Evolutionary conservation across 1,140 invertebrate species (phyloP), one percentile per base, ranked within the genome.

Genomic region (Rhyacophila brunnea): DNA sequence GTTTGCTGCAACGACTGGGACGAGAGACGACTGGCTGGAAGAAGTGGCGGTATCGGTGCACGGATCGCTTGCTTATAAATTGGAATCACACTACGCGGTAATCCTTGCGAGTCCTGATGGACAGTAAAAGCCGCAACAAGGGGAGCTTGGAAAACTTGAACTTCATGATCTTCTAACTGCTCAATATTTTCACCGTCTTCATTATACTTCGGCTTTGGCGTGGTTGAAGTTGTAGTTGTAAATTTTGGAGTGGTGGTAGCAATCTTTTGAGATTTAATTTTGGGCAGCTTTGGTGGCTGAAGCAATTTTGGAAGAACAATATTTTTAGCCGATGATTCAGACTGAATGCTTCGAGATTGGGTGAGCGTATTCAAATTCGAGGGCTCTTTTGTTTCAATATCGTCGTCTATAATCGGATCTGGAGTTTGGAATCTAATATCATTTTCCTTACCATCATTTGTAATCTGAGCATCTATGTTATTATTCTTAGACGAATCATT

Each of bases 101-200:
- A 67, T 1, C 90, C 90, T 20, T 80, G 78, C 46, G 86, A 87
- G 66, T 92, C 89, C 70, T 91, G 86, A 64, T 91, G 87, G 1
- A 92, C 87, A 0, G 90, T 91, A 65, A 92, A 92, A 0, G 90
- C 89, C 1, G 88, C 88, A 0, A 91, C 86, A 23, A 92, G 67
- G 0, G 90, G 88, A 4, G 89, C 88, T 61, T 85, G 83, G 67
- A 88, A 89, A 44, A 92, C 90, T 68, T 90, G 89, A 9, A 92
- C 88, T 51, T 89, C 87, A 64, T 84, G 82, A 66, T 84, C 82
- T 67, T 83, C 80, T 1, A 85, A 83, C 62, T 82, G 72, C 66
- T 83, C 81, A 46, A 83, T 83, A 66, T 84, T 83, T 71, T 85
- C 82, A 20, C 79, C 85, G 68, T 87, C 85, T 60, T 83, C 81